phyloP scores from a whole-genome alignment of 2,113 vertebrate genomes.

The Trichomycterus rosablanca region DNA sequence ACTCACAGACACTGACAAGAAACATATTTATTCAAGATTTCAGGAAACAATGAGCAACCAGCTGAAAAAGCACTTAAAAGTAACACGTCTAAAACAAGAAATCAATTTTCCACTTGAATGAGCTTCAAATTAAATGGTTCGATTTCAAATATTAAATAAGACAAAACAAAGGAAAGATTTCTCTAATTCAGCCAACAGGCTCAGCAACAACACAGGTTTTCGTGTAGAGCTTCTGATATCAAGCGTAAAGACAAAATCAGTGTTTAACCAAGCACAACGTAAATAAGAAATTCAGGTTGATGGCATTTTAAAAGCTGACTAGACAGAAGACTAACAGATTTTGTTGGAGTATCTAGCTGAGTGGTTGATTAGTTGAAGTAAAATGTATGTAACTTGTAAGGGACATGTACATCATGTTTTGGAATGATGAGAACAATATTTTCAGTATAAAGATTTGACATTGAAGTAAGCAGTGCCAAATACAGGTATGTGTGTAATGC shows the following conservation, averaged over 20 bases:
- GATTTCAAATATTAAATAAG: slow-evolving; percentile 1
- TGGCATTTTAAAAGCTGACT: no score
- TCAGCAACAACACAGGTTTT: background rate
- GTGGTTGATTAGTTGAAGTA: no score
- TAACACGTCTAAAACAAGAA: slow-evolving; percentile 5
- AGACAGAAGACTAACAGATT: no score
- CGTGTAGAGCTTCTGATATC: background rate
- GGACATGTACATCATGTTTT: no score
- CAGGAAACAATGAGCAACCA: background rate
- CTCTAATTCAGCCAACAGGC: background rate
- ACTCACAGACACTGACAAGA: no score
- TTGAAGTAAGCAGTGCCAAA: no score
- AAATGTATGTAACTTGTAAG: no score
- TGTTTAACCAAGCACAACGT: background rate
- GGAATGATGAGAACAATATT: no score
- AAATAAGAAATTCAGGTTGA: background rate
- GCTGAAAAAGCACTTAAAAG: background rate
- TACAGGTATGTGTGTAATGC: no score
- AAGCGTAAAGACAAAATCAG: slow-evolving; percentile 9
- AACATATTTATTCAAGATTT: background rate
- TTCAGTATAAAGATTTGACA: no score
- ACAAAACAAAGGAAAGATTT: slow-evolving; percentile 9
- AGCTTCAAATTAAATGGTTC: background rate
- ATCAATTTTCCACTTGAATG: slow-evolving; percentile 17
- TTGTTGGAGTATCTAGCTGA: no score